These are phyloP conservation scores for Rhyacophila evoluta DNA, from an alignment of 2,888 invertebrate species.

Conservation along the genomic window DNA sequence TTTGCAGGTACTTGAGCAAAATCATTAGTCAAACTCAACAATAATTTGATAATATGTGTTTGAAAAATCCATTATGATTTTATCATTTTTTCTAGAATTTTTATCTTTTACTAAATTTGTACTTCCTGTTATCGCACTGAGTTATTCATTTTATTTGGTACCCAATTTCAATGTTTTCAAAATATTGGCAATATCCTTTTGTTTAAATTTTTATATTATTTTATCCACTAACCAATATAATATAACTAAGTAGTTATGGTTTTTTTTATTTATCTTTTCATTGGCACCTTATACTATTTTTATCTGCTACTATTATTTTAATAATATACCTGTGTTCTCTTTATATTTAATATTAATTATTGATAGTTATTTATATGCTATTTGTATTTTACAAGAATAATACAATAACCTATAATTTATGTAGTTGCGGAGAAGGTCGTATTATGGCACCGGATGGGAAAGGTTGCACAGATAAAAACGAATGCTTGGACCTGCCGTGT, in stretches of 20 bases:
- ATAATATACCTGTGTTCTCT: neutral
- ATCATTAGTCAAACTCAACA: too few species aligned
- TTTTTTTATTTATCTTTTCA: too few species aligned
- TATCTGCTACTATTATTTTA: neutral
- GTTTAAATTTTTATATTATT: conserved; percentile 31
- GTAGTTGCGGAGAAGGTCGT: conserved; percentile 93
- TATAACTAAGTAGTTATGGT: too few species aligned
- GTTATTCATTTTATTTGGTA: conserved; percentile 54
- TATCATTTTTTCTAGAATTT: too few species aligned
- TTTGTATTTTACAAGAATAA: conserved; percentile 54
- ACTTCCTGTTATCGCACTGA: conserved; percentile 61
- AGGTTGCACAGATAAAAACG: conserved; percentile 95
- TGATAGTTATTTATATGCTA: conserved; percentile 45
- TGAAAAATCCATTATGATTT: too few species aligned
- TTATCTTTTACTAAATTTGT: conserved; percentile 54
- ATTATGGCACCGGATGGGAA: conserved; percentile 91
- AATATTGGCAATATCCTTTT: neutral
- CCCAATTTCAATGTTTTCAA: neutral
- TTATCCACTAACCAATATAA: conserved; percentile 32
- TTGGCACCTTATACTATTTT: too few species aligned
- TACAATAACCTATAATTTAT: conserved; percentile 56
- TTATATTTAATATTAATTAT: neutral
- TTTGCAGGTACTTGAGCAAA: too few species aligned
- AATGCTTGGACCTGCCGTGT: conserved; percentile 94
- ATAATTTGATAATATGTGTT: too few species aligned